A percentile compares a stretch with the other conserved stretches of the same genome.
phyloP scores from a whole-genome alignment of 1,140 invertebrate genomes.

The Colletes latitarsis region DNA sequence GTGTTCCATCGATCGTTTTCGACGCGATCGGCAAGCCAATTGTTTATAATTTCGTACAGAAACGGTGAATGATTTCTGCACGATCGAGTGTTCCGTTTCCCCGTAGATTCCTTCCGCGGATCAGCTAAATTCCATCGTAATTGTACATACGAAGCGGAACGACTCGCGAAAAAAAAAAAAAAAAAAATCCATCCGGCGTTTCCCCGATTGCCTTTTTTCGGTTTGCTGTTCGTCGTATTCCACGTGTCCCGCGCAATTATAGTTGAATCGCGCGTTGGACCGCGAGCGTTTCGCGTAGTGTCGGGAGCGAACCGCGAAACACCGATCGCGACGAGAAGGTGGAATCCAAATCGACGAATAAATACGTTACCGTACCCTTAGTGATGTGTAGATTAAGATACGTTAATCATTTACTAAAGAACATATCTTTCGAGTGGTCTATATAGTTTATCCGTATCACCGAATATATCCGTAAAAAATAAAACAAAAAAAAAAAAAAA shows the following conservation, averaged over 20 bases:
- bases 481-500: too few relatives aligned
- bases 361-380: conserved; percentile 27
- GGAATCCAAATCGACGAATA: conserved; percentile 5
- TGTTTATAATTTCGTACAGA: not conserved
- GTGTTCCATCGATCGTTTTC: too few relatives aligned
- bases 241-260: not conserved
- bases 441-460: conserved; percentile 54
- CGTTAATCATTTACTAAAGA: conserved; percentile 56
- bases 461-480: conserved; percentile 36
- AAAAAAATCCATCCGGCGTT: not conserved
- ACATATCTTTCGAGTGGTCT: conserved; percentile 49
- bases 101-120: not conserved
- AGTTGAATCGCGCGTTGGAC: not conserved
- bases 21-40: not conserved
- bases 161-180: not conserved
- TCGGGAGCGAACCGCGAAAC: not conserved
- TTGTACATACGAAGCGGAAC: not conserved
- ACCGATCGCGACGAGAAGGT: conserved; percentile 2
- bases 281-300: not conserved
- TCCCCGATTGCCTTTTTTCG: not conserved
- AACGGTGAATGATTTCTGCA: not conserved
- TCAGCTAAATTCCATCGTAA: too few relatives aligned
- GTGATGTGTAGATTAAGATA: conserved; percentile 53
- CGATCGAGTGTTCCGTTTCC: not conserved
- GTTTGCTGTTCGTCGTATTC: not conserved